Percentiles rank a stretch among this genome's conserved stretches.
phyloP scores from a whole-genome alignment of 2,113 vertebrate genomes.

The Pithys albifrons region DNA sequence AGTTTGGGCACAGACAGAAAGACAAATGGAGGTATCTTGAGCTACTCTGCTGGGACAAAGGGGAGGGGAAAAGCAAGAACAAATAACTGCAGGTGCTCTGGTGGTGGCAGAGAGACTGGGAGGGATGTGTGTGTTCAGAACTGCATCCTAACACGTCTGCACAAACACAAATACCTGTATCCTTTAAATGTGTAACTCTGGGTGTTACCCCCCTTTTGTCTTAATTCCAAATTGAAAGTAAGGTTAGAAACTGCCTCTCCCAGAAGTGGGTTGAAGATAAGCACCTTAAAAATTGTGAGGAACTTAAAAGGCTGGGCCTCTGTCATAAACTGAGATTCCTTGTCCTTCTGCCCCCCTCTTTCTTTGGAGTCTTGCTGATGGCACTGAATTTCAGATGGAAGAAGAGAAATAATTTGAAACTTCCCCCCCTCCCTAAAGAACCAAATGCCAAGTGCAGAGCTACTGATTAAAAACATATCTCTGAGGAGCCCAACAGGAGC shows the following conservation, averaged over 20 bases:
- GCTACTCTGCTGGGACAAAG: neutral
- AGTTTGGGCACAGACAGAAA: neutral
- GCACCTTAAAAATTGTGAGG: neutral
- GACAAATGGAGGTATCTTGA: neutral
- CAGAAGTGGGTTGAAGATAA: neutral
- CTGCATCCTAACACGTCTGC: neutral
- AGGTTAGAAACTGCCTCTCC: neutral
- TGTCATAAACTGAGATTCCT: neutral
- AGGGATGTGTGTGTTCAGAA: neutral
- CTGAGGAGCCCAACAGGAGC: conserved; percentile 2
- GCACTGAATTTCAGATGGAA: neutral
- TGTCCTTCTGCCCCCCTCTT: neutral
- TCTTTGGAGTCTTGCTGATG: neutral
- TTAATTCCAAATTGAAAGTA: neutral
- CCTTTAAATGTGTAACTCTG: neutral
- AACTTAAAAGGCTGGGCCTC: neutral
- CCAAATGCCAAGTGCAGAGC: conserved; percentile 16
- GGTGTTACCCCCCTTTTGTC: neutral
- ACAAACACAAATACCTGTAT: neutral
- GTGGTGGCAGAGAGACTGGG: neutral
- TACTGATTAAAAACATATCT: conserved; percentile 1
- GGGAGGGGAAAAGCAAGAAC: neutral
- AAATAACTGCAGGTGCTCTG: neutral
- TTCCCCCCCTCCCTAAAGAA: neutral
- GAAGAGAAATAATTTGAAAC: neutral